phyloP scores from a whole-genome alignment of 2,888 invertebrate species.

The Cantharis rufa region DNA sequence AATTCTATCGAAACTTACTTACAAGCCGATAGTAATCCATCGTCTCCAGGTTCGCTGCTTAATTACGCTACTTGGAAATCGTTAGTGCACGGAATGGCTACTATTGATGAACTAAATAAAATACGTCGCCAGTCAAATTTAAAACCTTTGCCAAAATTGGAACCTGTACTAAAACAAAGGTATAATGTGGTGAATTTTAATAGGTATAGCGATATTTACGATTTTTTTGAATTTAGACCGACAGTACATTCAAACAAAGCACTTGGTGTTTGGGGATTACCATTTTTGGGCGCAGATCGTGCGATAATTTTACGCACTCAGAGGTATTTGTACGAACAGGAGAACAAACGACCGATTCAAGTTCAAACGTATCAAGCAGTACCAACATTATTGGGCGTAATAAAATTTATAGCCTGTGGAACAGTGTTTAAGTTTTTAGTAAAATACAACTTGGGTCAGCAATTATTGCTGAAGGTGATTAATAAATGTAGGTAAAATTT shows the following conservation, averaged over 20 bases:
- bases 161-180: neutral
- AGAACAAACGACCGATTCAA: conserved; percentile 76
- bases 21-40: neutral
- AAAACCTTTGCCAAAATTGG: neutral
- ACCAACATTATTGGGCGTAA: conserved; percentile 58
- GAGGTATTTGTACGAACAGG: conserved; percentile 68
- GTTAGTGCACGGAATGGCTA: neutral
- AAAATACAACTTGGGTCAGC: conserved; percentile 63
- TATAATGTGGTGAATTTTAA: neutral
- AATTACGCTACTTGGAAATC: conserved; percentile 3
- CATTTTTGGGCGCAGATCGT: conserved; percentile 83
- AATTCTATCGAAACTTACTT: conserved; percentile 4
- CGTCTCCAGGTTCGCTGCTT: neutral
- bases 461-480: conserved; percentile 60
- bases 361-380: conserved; percentile 67
- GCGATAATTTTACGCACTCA: conserved; percentile 83
- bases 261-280: conserved; percentile 40
- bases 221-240: neutral
- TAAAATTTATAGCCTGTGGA: conserved; percentile 61
- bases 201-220: neutral
- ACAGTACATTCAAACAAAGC: neutral
- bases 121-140: neutral
- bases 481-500: neutral
- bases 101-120: neutral
- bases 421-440: conserved; percentile 65